Evolutionary conservation across 1,140 invertebrate species (phyloP).

Genomic region (Caenorhabditis inopinata): DNA sequence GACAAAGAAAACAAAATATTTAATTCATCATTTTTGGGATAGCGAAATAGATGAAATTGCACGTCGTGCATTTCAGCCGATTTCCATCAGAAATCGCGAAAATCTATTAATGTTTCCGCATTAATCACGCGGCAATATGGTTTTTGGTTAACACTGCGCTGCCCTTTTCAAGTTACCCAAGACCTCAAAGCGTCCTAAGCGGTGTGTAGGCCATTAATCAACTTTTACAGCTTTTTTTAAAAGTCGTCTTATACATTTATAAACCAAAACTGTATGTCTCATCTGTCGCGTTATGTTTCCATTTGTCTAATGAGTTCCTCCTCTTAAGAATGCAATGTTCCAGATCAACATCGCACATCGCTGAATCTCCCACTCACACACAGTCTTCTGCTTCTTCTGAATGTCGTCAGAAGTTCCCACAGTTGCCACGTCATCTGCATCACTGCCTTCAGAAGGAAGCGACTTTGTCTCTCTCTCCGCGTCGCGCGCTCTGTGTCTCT

Average conservation of each 20-base stretch:
- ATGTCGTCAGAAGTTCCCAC: conserved; percentile 32
- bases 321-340: neutral
- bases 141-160: no score
- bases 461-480: conserved; percentile 7
- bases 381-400: conserved; percentile 26
- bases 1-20: no score
- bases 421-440: conserved; percentile 31
- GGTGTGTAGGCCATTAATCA: neutral
- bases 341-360: neutral
- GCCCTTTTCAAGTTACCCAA: no score
- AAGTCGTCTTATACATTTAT: neutral
- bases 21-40: no score
- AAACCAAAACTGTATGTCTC: conserved; percentile 18
- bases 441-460: conserved; percentile 27
- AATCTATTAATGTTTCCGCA: no score
- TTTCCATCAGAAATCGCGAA: no score
- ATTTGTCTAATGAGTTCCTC: neutral
- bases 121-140: no score
- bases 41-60: no score
- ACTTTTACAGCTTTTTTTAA: neutral
- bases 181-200: no score
- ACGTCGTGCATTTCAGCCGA: neutral
- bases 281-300: neutral
- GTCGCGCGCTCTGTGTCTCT: neutral
- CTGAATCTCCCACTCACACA: neutral